Percentiles rank a stretch among this genome's conserved stretches.
Conservation (phyloP, 1,140 invertebrate species). For the Grapholita molesta region DNA sequence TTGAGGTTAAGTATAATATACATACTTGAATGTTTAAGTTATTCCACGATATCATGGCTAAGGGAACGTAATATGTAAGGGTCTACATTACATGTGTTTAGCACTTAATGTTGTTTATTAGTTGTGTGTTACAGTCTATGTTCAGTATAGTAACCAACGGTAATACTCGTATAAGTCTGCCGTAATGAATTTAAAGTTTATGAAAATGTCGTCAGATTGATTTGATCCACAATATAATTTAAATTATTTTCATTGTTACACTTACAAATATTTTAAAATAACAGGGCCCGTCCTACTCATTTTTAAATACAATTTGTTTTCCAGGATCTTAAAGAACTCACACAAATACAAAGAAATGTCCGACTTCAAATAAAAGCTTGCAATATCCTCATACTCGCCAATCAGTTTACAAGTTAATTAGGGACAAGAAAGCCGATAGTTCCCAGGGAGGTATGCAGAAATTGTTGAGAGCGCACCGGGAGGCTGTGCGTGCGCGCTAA, state of each 20-base stretch:
- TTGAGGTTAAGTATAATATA: neutral
- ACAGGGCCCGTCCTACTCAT: neutral
- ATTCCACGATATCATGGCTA: neutral
- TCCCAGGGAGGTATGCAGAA: constrained; percentile 68
- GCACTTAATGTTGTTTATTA: neutral
- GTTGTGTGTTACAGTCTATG: neutral
- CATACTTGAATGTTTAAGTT: neutral
- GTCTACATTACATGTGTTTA: neutral
- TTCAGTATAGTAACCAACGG: neutral
- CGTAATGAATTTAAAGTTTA: too few species aligned
- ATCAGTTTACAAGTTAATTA: constrained; percentile 46
- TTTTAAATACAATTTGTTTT: neutral
- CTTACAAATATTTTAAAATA: neutral
- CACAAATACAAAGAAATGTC: neutral
- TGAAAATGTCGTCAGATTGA: too few species aligned
- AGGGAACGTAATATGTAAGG: neutral
- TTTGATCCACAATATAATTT: too few species aligned
- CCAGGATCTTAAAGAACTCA: neutral
- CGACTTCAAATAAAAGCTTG: constrained; percentile 9
- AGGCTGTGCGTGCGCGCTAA: constrained; percentile 54
- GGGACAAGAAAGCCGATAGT: constrained; percentile 41
- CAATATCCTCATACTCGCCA: constrained; percentile 40
- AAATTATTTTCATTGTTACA: neutral
- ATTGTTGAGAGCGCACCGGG: constrained; percentile 63
- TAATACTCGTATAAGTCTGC: too few species aligned